These are phyloP conservation scores for Pyrgilauda ruficollis DNA, from an alignment of 2,113 vertebrate species.

Conservation along the genomic window DNA sequence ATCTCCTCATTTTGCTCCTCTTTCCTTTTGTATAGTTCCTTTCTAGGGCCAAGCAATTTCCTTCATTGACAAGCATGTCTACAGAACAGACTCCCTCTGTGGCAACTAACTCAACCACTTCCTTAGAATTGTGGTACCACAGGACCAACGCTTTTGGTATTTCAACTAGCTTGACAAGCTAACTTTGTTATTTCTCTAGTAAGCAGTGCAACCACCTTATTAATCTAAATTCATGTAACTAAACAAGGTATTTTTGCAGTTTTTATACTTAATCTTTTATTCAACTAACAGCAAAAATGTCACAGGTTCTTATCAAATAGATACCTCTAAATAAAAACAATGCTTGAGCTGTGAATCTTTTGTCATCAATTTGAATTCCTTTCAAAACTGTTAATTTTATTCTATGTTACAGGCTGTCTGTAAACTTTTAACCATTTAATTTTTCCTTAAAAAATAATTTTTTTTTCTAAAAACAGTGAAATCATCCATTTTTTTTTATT, in stretches of 20 bases:
- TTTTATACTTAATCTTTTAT: background rate
- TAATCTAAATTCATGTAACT: background rate
- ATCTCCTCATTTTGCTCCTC: background rate
- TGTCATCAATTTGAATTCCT: background rate
- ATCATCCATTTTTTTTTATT: background rate
- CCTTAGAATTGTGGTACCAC: background rate
- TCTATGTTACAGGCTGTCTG: background rate
- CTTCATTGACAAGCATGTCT: background rate
- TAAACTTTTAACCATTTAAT: background rate
- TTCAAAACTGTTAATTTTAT: background rate
- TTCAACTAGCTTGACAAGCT: background rate
- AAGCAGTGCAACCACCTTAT: background rate
- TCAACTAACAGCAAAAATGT: background rate
- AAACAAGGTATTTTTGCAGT: background rate
- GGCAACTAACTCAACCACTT: background rate
- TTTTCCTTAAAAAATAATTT: background rate
- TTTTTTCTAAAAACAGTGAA: background rate
- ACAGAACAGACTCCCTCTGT: background rate
- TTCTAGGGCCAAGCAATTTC: background rate
- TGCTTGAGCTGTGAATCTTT: background rate
- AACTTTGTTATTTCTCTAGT: background rate
- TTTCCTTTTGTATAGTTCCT: background rate
- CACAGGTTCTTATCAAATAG: background rate
- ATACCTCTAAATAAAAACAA: background rate
- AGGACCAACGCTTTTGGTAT: background rate